Evolutionary conservation across 2,797 vertebrate species (phyloP).

Genomic region (Myiotriccus ornatus): DNA sequence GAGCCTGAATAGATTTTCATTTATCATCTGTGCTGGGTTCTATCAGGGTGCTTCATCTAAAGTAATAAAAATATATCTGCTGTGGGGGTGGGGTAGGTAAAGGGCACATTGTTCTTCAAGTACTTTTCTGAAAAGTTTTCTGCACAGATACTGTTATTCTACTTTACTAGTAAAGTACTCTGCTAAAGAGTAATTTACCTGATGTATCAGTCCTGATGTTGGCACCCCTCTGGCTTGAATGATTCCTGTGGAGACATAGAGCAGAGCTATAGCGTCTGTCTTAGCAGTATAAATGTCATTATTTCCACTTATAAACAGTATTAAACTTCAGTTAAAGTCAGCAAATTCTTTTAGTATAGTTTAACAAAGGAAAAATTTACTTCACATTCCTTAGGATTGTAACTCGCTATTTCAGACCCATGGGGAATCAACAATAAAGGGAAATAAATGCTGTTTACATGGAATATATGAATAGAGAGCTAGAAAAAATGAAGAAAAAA

Average conservation of each 20-base stretch:
- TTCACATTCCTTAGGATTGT: background rate
- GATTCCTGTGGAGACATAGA: background rate
- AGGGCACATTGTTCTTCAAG: accelerated
- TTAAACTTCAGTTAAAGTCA: background rate
- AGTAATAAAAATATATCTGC: background rate
- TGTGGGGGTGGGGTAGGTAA: background rate
- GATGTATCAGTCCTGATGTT: background rate
- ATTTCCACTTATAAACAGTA: background rate
- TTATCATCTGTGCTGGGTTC: background rate
- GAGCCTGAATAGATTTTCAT: background rate
- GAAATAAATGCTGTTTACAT: background rate
- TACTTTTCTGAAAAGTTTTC: background rate
- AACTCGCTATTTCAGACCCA: background rate
- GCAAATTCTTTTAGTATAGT: background rate
- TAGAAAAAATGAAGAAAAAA: background rate
- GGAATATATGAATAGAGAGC: background rate
- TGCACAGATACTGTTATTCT: background rate
- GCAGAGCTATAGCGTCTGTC: background rate
- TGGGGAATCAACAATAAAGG: background rate
- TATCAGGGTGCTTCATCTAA: background rate
- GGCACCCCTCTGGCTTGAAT: background rate
- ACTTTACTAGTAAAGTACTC: no score
- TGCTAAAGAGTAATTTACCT: background rate
- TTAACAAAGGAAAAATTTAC: background rate
- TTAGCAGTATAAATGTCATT: background rate